phyloP scores from a whole-genome alignment of 2,113 vertebrate genomes.

The Lepidothrix coronata region DNA sequence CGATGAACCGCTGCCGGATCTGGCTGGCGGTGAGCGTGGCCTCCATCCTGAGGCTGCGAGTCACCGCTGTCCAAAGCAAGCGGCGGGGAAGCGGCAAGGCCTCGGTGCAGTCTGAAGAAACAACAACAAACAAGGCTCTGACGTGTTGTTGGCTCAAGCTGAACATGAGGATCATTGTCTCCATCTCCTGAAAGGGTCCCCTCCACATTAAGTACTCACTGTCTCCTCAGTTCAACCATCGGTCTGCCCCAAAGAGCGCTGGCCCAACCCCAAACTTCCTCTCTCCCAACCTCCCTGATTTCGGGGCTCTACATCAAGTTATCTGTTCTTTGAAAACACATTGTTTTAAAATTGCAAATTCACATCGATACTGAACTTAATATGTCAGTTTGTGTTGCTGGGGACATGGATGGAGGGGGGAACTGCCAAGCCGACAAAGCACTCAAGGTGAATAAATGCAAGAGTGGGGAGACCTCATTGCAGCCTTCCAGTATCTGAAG shows the following conservation, averaged over 20 bases:
- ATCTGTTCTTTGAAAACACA: fast-evolving
- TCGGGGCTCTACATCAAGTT: neutral
- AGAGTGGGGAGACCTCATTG: neutral
- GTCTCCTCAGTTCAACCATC: neutral
- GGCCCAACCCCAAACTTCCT: neutral
- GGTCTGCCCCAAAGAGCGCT: fast-evolving
- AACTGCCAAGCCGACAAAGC: neutral
- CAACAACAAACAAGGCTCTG: neutral
- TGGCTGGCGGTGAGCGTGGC: slow-evolving; percentile 81
- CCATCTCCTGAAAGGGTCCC: neutral
- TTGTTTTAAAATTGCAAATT: neutral
- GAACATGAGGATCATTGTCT: neutral
- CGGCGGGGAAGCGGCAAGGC: neutral
- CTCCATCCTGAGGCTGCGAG: slow-evolving; percentile 79
- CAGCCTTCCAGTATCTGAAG: fast-evolving
- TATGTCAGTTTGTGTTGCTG: neutral
- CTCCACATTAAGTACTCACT: neutral
- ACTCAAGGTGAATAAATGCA: neutral
- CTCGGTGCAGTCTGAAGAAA: neutral
- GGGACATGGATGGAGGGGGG: neutral
- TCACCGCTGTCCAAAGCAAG: neutral
- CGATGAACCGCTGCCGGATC: slow-evolving; percentile 91
- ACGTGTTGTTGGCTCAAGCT: neutral
- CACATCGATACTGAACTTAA: neutral
- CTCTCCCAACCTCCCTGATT: neutral